A percentile compares a stretch with the other conserved stretches of the same genome.
These are phyloP conservation scores for Tetrax tetrax DNA, from an alignment of 2,113 vertebrate species.

Conservation along the genomic window DNA sequence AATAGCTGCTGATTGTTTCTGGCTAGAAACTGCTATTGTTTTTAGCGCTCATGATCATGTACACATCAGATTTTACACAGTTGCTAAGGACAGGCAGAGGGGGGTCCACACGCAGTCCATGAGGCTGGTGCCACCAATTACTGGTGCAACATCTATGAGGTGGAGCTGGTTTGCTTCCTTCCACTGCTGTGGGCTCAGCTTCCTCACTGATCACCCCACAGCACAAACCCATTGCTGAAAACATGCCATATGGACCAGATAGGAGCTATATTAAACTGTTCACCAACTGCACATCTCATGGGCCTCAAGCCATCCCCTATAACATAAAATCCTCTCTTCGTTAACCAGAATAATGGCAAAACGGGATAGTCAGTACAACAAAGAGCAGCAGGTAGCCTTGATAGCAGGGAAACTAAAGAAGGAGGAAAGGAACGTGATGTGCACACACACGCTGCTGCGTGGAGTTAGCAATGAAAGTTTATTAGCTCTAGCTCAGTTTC, in stretches of 20 bases:
- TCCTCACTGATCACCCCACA: neutral
- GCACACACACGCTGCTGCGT: rapidly evolving
- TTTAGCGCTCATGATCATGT: neutral
- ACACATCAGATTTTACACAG: rapidly evolving
- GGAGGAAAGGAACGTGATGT: neutral
- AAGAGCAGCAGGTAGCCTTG: neutral
- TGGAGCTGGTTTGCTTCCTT: neutral
- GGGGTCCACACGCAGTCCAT: rapidly evolving
- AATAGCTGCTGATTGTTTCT: neutral
- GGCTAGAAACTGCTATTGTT: neutral
- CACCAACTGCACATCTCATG: rapidly evolving
- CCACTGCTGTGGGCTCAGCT: neutral
- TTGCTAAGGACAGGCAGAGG: neutral
- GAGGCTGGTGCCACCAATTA: neutral
- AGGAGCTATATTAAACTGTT: neutral
- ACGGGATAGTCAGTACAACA: neutral
- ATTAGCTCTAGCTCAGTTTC: neutral
- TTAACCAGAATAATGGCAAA: neutral
- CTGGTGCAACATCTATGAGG: neutral
- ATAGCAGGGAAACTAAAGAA: neutral
- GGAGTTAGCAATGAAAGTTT: neutral
- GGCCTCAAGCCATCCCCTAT: neutral
- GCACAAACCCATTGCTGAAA: neutral
- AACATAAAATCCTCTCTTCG: neutral
- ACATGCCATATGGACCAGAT: rapidly evolving